Base-by-base conservation (phyloP, 2,888 invertebrate species). In the Nyleta sp. region DNA sequence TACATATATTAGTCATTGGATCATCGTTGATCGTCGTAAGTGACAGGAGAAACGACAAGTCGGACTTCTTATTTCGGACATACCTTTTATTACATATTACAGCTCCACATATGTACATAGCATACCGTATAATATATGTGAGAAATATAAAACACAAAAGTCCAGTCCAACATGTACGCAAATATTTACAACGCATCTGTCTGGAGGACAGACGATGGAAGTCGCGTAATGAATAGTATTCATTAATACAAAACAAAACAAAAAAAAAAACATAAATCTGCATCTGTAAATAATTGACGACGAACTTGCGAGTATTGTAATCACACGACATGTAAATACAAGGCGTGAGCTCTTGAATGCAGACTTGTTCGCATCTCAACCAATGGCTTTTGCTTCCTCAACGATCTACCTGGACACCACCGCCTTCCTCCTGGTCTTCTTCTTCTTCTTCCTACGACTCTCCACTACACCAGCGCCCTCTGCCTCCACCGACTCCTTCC, bases 261-360 rank as follows among this genome's bases (percentile, higher is more conserved):
- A 2, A 6, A 48, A n/a, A 22, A 22, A 22, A n/a, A 48, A 33
- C 11, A 8, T 22, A 2, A 38, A 35, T 46, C 18, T 64, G 22
- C 20, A 53, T 22, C 24, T 77, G 65, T 77, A 77, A 77, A 77
- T 77, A 76, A 65, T 52, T 44, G 62, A 64, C 33, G 10, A 60
- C 33, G 10, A 60, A 64, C 55, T 57, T 44, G 11, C 38, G 22
- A 71, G 60, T 53, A 65, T 71, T 77, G 38, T 71, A 71, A 77
- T 68, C 55, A 65, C 53, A 59, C 65, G 38, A 70, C 70, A 64
- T 70, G 76, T 70, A 76, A 76, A 76, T 71, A 70, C 33, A n/a
- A 65, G 70, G 46, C 48, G 20, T 44, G 18, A 60, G 24, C 33
- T 52, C 53, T 52, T 60, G 15, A 73, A 73, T 65, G 65, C 50